These are phyloP conservation scores for Mastigias papua DNA, from an alignment of 30 jellyfish, hydroid and myxozoan species.

Conservation along the genomic window DNA sequence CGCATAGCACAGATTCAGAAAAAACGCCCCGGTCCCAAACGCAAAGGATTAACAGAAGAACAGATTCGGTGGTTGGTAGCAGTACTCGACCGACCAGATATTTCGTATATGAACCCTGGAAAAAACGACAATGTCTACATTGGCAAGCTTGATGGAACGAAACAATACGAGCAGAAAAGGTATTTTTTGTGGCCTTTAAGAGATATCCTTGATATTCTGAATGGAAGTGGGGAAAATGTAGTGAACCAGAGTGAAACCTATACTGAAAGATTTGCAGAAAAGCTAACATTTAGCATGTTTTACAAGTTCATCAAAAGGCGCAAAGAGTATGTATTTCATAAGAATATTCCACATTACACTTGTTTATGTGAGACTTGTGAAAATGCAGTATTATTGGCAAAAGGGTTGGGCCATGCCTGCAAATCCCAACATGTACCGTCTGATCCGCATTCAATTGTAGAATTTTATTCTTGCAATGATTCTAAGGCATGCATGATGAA, in stretches of 20 bases:
- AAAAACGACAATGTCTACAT: constrained; percentile 12
- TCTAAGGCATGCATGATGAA: constrained; percentile 18
- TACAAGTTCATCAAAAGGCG: constrained; percentile 18
- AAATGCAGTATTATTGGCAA: constrained; percentile 36
- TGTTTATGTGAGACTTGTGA: constrained; percentile 68
- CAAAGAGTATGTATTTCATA: constrained; percentile 32
- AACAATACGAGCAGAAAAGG: constrained; percentile 57
- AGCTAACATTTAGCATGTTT: constrained; percentile 3
- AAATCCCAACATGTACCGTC: constrained; percentile 5
- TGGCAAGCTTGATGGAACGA: constrained; percentile 59
- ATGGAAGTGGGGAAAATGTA: constrained; percentile 2
- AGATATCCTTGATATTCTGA: constrained; percentile 31
- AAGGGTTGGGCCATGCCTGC: constrained; percentile 29
- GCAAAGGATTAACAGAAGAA: background rate
- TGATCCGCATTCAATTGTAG: constrained; percentile 19
- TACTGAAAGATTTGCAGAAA: constrained; percentile 9
- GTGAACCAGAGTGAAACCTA: constrained; percentile 19
- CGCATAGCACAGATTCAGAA: background rate
- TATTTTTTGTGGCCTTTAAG: constrained; percentile 59
- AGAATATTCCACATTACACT: constrained; percentile 37
- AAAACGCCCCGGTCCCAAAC: constrained; percentile 11
- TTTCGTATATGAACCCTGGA: constrained; percentile 19
- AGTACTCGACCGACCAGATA: too few relatives aligned
- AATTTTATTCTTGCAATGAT: constrained; percentile 28
- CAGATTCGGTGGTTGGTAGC: constrained; percentile 49